Percentiles rank a stretch among this genome's conserved stretches.
These are phyloP conservation scores for cat (Felis catus) DNA, from an alignment of 2,113 vertebrate genomes.

Conservation along the genomic window F.catus_Fca126_mat1.0 CM031417.1:129502001-129502500, in stretches of 20 bases:
- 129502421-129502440: background rate
- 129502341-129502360: background rate
- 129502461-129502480: background rate
- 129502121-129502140: background rate
- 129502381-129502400: conserved; percentile 37
- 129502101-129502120: background rate
- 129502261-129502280: background rate
- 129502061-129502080: background rate
- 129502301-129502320: background rate
- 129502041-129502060: background rate
- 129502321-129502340: background rate
- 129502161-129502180: conserved; percentile 37
- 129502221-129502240: background rate
- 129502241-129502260: background rate
- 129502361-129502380: background rate
- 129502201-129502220: background rate
- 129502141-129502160: conserved; percentile 38
- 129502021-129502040: background rate
- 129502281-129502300: background rate
- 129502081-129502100: background rate
- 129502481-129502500: background rate
- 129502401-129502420: background rate
- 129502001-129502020: background rate
- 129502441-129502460: background rate
- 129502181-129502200: conserved; percentile 16